Base-by-base conservation (phyloP, 2,113 vertebrate species). In the Dicrurus megarhynchus region DNA sequence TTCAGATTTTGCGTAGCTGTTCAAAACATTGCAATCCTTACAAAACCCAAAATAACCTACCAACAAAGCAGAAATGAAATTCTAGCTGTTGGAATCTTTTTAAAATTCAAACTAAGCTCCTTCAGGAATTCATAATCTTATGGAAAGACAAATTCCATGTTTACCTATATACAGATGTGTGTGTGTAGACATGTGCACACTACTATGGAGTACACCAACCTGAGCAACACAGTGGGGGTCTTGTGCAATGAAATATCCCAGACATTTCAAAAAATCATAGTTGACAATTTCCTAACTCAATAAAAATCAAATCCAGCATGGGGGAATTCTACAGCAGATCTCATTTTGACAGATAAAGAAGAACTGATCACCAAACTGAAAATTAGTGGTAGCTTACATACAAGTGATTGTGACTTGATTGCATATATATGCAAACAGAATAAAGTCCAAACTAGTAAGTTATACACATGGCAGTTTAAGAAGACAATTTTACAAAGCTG, bases 341-440 rank as follows among this genome's bases (percentile, higher is more conserved):
- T 91, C 64, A 49, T 94, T 87, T 56, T 63, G 44, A 84, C 39
- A 81, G 89, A 82, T 68, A 95, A 89, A 90, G 74, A 91, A 79
- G 44, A 90, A 44, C 57, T 32, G 73, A 82, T 87, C 80, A 78
- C 64, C 65, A 56, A 94, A 82, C 64, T 78, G 69, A 89, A 90
- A 94, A 77, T 77, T 26, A 92, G 80, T 21, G 32, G 80, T 76
- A 79, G 87, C 73, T 92, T 79, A 69, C 50, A 71, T 64, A 81
- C 56, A 63, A 87, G 68, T 56, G 79, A 91, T 81, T 46, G 47
- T 81, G 73, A 92, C 64, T 92, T 94, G 94, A 95, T 91, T 94
- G 68, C n/a, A n/a, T 69, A 78, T 75, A 53, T 49, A 92, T 60
- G 65, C 69, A 89, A 94, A 78, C n/a, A 76, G 57, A 92, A 78